These are phyloP conservation scores for Cavia aperea DNA, from an alignment of 2,113 vertebrate genomes.

Conservation along the genomic window DNA sequence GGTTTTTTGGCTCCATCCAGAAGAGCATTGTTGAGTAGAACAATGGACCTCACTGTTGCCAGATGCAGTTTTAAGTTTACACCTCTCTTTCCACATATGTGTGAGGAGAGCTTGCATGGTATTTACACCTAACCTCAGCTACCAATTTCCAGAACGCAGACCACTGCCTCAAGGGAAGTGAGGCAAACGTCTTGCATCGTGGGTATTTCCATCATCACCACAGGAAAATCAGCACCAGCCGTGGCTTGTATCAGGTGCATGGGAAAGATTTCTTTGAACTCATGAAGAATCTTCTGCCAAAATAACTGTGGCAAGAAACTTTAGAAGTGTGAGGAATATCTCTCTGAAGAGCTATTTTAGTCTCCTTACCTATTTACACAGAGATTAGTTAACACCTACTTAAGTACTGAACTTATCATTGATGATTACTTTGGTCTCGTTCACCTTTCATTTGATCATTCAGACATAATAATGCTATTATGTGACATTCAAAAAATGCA, in stretches of 20 bases:
- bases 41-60: background rate
- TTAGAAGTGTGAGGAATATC: background rate
- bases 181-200: background rate
- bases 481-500: background rate
- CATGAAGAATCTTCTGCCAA: background rate
- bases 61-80: background rate
- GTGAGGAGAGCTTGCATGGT: background rate
- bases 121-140: background rate
- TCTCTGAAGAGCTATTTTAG: background rate
- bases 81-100: background rate
- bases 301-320: background rate
- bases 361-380: background rate
- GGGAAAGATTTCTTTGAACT: slow-evolving; percentile 29
- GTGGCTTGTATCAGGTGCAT: background rate
- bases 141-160: background rate
- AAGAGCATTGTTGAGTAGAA: background rate
- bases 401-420: background rate
- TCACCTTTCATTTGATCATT: background rate
- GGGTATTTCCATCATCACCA: background rate
- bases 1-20: background rate
- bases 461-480: slow-evolving; percentile 11
- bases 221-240: background rate
- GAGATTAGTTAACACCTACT: background rate
- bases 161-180: background rate
- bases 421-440: background rate